phyloP scores from a whole-genome alignment of 2,888 invertebrate genomes.

The Cordylochernes scorpioides region DNA sequence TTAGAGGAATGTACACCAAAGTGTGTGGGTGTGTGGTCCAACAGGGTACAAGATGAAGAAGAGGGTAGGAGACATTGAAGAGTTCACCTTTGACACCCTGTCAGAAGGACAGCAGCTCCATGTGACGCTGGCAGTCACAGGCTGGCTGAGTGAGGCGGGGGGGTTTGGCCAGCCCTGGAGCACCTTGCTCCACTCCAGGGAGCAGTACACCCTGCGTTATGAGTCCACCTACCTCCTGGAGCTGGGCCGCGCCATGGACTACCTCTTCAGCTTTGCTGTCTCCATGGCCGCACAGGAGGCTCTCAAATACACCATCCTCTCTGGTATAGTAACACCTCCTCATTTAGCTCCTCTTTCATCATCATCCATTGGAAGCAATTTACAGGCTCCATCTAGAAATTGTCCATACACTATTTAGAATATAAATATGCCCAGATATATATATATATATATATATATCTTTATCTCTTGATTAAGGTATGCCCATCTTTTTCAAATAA shows the following conservation, averaged over 20 bases:
- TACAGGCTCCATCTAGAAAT: no score
- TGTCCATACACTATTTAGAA: no score
- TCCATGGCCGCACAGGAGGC: constrained; percentile 34
- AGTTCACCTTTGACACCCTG: constrained; percentile 34
- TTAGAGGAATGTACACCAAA: no score
- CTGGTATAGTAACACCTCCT: no score
- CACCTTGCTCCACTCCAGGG: constrained; percentile 29
- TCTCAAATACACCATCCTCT: constrained; percentile 34
- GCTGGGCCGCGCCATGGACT: constrained; percentile 34
- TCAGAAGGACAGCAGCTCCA: constrained; percentile 28
- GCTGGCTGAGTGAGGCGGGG: constrained; percentile 33
- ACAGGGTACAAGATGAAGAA: constrained; percentile 40
- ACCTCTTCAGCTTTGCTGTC: constrained; percentile 30
- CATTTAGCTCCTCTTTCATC: no score
- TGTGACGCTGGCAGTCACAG: constrained; percentile 34
- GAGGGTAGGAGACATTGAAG: constrained; percentile 36
- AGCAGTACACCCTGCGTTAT: constrained; percentile 36
- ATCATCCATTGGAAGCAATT: no score
- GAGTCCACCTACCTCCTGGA: constrained; percentile 33
- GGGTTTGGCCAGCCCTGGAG: constrained; percentile 30
- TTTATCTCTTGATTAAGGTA: no score
- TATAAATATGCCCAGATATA: no score
- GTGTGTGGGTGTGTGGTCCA: constrained; percentile 6
- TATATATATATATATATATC: no score
- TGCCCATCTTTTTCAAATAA: no score